phyloP scores from a whole-genome alignment of 2,797 vertebrate genomes.

The Fistularia commersonii region DNA sequence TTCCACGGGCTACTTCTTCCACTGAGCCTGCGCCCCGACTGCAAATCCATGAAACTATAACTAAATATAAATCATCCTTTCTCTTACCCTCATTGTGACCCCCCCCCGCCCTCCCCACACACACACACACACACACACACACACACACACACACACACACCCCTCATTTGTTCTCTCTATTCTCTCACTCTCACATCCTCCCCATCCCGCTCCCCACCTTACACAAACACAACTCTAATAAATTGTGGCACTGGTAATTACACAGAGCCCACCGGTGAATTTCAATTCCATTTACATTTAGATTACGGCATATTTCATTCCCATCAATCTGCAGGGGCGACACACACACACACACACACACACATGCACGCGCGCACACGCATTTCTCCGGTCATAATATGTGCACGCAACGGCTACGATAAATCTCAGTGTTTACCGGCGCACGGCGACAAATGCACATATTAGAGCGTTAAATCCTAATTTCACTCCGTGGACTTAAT shows the following conservation, averaged over 20 bases:
- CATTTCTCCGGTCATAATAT: conserved; percentile 1
- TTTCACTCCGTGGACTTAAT: conserved; percentile 15
- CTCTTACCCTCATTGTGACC: conserved; percentile 50
- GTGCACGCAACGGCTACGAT: conserved; percentile 14
- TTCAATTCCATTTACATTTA: conserved; percentile 84
- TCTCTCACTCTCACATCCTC: conserved; percentile 23
- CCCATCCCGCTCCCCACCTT: conserved; percentile 48
- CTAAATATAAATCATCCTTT: conserved; percentile 61
- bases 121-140: conserved; percentile 11
- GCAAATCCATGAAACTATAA: conserved; percentile 48
- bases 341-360: conserved; percentile 2
- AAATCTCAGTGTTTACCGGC: conserved; percentile 39
- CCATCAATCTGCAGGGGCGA: conserved; percentile 60
- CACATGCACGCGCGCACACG: not conserved
- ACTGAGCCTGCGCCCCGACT: conserved; percentile 26
- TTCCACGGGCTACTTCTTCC: conserved; percentile 36
- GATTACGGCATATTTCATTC: conserved; percentile 81
- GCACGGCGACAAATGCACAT: conserved; percentile 23
- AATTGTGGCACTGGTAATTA: conserved; percentile 78
- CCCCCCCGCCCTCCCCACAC: conserved; percentile 7
- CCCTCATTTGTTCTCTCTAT: conserved; percentile 46
- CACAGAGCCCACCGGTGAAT: conserved; percentile 78
- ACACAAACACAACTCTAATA: conserved; percentile 75
- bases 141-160: conserved; percentile 11
- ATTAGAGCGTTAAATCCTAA: conserved; percentile 38